Conservation (phyloP, 53 echinoderm and acorn worm species). For the Arbacia lixula region DNA sequence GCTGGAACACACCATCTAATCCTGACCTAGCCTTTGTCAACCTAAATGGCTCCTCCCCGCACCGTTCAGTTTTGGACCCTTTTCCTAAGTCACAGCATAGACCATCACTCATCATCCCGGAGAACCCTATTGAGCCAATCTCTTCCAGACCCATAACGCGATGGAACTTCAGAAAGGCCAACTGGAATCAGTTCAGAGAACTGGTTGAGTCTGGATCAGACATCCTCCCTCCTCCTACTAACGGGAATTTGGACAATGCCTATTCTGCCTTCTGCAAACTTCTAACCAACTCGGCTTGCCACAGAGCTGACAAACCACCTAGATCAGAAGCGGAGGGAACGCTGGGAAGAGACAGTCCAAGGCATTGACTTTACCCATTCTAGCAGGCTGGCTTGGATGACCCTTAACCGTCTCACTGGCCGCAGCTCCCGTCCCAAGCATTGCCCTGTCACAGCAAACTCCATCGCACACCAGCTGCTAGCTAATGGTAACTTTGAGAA, state of each 20-base stretch:
- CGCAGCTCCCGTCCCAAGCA: conserved; percentile 17
- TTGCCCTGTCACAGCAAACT: conserved; percentile 58
- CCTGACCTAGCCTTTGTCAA: conserved; percentile 58
- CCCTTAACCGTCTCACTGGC: conserved; percentile 48
- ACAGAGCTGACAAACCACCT: conserved; percentile 54
- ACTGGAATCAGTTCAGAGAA: conserved; percentile 49
- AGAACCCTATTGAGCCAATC: conserved; percentile 35
- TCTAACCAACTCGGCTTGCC: conserved; percentile 33
- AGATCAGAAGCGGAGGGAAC: conserved; percentile 46
- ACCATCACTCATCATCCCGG: conserved; percentile 49
- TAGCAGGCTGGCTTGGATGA: conserved; percentile 39
- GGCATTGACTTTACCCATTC: conserved; percentile 62
- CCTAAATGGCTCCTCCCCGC: conserved; percentile 22
- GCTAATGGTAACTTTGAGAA: conserved; percentile 47
- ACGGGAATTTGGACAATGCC: conserved; percentile 43
- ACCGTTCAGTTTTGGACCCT: conserved; percentile 40
- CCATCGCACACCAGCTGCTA: conserved; percentile 57
- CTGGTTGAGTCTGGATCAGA: conserved; percentile 37
- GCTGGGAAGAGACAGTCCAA: conserved; percentile 60
- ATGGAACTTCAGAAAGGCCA: conserved; percentile 60
- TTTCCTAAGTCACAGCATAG: conserved; percentile 54
- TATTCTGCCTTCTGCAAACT: conserved; percentile 60
- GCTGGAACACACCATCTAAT: conserved; percentile 49
- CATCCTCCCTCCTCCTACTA: conserved; percentile 34
- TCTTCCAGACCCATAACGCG: conserved; percentile 44